Conservation (phyloP, 2,888 invertebrate species). For the Enoplolaimus lenunculus region DNA sequence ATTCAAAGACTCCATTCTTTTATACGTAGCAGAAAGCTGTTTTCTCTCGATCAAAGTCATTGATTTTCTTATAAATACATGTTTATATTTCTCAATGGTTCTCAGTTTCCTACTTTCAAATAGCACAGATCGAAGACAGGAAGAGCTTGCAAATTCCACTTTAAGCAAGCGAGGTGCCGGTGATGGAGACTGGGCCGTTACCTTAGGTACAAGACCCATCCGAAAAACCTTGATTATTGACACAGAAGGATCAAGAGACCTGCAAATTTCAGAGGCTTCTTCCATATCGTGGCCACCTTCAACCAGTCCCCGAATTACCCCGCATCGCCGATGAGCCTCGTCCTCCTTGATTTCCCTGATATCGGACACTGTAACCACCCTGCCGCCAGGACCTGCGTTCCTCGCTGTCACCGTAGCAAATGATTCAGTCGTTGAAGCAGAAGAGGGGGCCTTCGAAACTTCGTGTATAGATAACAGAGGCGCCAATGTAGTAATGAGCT, state of each 20-base stretch:
- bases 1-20: background rate
- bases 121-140: background rate
- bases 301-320: background rate
- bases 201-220: background rate
- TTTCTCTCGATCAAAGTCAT: background rate
- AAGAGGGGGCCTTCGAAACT: background rate
- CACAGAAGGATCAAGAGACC: constrained; percentile 1
- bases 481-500: background rate
- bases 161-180: background rate
- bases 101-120: background rate
- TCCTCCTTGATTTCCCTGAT: constrained; percentile 4
- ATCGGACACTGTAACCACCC: background rate
- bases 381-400: background rate
- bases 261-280: background rate
- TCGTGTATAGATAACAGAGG: background rate
- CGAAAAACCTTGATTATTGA: background rate
- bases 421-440: background rate
- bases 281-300: background rate
- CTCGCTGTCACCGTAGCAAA: background rate
- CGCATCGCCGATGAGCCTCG: background rate
- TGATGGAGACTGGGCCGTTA: background rate
- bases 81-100: background rate
- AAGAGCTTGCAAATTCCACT: background rate
- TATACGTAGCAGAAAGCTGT: background rate
- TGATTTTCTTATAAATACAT: background rate